A percentile compares a stretch with the other conserved stretches of the same genome.
These are phyloP conservation scores for Boloria selene DNA, from an alignment of 2,888 invertebrate genomes.

Conservation along the genomic window DNA sequence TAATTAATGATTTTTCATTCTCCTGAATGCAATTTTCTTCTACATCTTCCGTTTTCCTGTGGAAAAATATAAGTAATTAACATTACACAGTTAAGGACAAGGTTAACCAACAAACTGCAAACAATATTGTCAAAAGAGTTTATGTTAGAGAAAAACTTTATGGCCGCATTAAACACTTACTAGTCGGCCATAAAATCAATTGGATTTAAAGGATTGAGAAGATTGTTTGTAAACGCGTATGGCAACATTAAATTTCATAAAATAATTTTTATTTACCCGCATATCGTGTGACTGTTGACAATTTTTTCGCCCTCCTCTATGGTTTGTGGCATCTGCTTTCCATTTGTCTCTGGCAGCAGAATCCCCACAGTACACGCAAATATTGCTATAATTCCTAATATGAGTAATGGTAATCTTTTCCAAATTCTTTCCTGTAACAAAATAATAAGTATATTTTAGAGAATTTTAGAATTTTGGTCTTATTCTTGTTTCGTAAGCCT, in stretches of 20 bases:
- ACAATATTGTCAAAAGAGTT: too few species aligned
- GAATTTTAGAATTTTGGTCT: neutral
- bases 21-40: slow-evolving; percentile 39
- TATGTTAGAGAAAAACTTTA: too few species aligned
- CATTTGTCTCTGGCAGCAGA: slow-evolving; percentile 66
- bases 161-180: too few species aligned
- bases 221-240: neutral
- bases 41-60: slow-evolving; percentile 46
- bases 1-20: slow-evolving; percentile 44
- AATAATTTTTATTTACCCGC: slow-evolving; percentile 51
- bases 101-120: too few species aligned
- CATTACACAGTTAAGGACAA: neutral
- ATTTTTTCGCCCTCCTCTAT: slow-evolving; percentile 67
- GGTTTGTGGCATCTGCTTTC: slow-evolving; percentile 69
- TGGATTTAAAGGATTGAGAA: too few species aligned
- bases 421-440: slow-evolving; percentile 61
- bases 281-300: slow-evolving; percentile 55
- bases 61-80: slow-evolving; percentile 19
- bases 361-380: slow-evolving; percentile 53
- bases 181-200: neutral
- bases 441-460: neutral
- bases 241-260: too few species aligned
- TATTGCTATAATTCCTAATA: slow-evolving; percentile 57
- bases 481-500: too few species aligned
- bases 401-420: slow-evolving; percentile 61